phyloP scores from a whole-genome alignment of 1,140 invertebrate genomes.

The Eueides isabella region DNA sequence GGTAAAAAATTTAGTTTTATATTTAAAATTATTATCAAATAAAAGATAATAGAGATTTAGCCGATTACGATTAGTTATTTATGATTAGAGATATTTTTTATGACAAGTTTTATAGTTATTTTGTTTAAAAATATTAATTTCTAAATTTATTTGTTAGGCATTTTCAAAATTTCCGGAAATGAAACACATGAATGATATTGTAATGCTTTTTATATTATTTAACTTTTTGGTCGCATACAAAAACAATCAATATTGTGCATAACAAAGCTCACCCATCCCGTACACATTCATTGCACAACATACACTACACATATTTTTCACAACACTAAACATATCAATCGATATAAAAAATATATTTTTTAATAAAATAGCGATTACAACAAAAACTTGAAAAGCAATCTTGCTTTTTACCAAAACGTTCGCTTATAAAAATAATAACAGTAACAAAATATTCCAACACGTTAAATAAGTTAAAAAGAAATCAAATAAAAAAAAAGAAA shows the following conservation, averaged over 20 bases:
- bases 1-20: neutral
- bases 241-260: conserved; percentile 55
- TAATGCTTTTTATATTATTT: conserved; percentile 49
- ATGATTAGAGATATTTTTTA: neutral
- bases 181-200: conserved; percentile 26
- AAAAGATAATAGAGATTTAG: neutral
- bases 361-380: neutral
- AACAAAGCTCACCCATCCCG: conserved; percentile 49
- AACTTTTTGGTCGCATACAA: conserved; percentile 58
- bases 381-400: neutral
- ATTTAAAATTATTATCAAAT: neutral
- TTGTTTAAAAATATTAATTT: neutral
- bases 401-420: neutral
- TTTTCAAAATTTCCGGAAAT: conserved; percentile 4
- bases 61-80: neutral
- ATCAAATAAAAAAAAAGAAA: neutral
- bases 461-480: neutral
- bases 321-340: conserved; percentile 38
- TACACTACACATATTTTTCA: conserved; percentile 35
- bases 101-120: neutral
- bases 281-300: conserved; percentile 15
- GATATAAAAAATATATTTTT: conserved; percentile 18
- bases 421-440: conserved; percentile 7
- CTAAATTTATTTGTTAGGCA: too few species aligned
- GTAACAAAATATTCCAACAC: neutral